Evolutionary conservation across 2,797 vertebrate species (phyloP).

Genomic region (Sparidentex hasta): DNA sequence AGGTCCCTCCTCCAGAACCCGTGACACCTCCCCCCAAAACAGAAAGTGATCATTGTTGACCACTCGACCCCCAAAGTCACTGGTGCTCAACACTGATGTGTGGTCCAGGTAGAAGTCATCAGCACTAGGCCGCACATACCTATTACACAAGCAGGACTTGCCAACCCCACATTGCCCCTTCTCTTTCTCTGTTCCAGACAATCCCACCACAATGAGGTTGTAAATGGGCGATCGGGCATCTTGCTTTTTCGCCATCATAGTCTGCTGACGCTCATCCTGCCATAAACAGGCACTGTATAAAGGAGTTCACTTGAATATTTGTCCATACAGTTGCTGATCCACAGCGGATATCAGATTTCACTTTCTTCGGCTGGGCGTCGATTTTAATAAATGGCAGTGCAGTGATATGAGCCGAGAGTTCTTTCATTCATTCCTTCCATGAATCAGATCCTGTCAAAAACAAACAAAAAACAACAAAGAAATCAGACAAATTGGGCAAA

Average conservation of each 20-base stretch:
- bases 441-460: constrained; percentile 75
- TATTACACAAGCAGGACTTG: constrained; percentile 97
- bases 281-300: constrained; percentile 85
- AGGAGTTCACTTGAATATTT: constrained; percentile 78
- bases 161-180: constrained; percentile 97
- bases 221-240: constrained; percentile 95
- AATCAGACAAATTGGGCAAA: constrained; percentile 50
- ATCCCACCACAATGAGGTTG: constrained; percentile 95
- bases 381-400: constrained; percentile 60
- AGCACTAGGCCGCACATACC: constrained; percentile 94
- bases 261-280: constrained; percentile 91
- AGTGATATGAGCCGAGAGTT: constrained; percentile 59
- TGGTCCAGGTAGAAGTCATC: constrained; percentile 98
- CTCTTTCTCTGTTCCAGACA: constrained; percentile 98
- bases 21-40: constrained; percentile 95
- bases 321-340: constrained; percentile 78
- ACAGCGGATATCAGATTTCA: constrained; percentile 66
- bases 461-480: constrained; percentile 39
- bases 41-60: constrained; percentile 99
- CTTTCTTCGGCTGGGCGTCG: constrained; percentile 65
- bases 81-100: constrained; percentile 98
- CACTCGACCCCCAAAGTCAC: constrained; percentile 98
- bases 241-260: constrained; percentile 99
- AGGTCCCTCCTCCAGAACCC: constrained; percentile 92
- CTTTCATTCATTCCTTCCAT: constrained; percentile 69